phyloP scores from a whole-genome alignment of 2,113 vertebrate genomes.

The Takifugu flavidus region DNA sequence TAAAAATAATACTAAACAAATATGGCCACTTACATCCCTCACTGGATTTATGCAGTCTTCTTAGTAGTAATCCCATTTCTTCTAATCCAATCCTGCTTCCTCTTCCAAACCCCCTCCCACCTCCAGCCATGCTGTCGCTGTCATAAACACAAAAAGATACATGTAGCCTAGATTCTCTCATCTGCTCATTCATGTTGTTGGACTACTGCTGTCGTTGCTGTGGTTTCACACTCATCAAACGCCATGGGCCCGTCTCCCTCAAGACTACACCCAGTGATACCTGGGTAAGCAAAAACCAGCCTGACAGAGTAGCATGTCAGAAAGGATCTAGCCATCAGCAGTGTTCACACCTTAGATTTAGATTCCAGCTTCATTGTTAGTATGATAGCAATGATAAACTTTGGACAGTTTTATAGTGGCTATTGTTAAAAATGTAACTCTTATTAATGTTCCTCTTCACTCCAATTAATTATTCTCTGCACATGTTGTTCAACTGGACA shows the following conservation, averaged over 20 bases:
- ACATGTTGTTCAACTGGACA: background rate
- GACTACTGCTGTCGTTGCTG: constrained; percentile 77
- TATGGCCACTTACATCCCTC: constrained; percentile 42
- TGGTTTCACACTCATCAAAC: constrained; percentile 71
- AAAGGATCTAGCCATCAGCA: background rate
- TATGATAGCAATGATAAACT: background rate
- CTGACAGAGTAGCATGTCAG: background rate
- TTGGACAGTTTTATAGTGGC: background rate
- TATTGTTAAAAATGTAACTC: background rate
- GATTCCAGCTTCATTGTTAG: background rate
- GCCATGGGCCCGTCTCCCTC: constrained; percentile 77
- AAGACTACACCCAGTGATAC: constrained; percentile 80
- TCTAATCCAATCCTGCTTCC: constrained; percentile 68
- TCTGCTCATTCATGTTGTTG: constrained; percentile 75
- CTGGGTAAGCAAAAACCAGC: constrained; percentile 75
- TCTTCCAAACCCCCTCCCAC: constrained; percentile 23
- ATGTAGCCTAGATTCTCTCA: constrained; percentile 35
- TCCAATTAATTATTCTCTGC: background rate
- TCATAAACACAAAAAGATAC: constrained; percentile 20
- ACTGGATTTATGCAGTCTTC: constrained; percentile 56
- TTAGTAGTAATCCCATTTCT: constrained; percentile 72
- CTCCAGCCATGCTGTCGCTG: constrained; percentile 18
- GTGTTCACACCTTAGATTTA: background rate
- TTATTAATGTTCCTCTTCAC: background rate
- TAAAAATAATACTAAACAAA: background rate